phyloP scores from a whole-genome alignment of 2,113 vertebrate genomes.

The Eurypyga helias region DNA sequence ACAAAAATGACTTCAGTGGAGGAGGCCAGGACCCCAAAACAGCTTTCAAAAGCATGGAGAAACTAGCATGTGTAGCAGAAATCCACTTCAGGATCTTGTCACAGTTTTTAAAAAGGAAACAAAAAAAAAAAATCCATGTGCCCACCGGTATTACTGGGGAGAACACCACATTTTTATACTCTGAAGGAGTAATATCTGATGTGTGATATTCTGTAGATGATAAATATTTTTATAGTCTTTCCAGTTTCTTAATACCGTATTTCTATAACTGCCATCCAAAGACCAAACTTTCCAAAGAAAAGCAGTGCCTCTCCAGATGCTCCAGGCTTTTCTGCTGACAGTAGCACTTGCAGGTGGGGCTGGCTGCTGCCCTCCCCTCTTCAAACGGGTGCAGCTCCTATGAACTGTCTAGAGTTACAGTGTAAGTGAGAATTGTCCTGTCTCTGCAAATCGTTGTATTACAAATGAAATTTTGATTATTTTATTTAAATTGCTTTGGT shows the following conservation, averaged over 20 bases:
- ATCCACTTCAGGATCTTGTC: not conserved
- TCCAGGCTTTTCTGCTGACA: fast-evolving
- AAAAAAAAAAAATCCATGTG: fast-evolving
- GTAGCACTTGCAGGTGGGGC: not conserved
- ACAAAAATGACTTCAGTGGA: not conserved
- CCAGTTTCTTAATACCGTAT: not conserved
- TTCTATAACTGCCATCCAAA: not conserved
- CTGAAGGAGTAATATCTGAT: not conserved
- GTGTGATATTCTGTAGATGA: not conserved
- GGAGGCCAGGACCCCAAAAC: not conserved
- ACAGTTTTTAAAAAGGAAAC: not conserved
- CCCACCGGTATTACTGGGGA: not conserved
- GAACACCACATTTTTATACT: not conserved
- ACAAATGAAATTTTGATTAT: not conserved
- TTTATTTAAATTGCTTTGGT: not conserved
- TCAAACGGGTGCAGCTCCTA: not conserved
- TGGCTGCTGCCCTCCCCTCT: not conserved
- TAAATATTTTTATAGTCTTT: not conserved
- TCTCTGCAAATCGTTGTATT: not conserved
- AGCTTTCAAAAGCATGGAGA: not conserved
- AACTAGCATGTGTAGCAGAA: not conserved
- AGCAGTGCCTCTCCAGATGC: not conserved
- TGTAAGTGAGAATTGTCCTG: not conserved
- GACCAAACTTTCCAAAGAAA: not conserved
- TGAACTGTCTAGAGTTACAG: not conserved